Percentiles rank a stretch among this genome's conserved stretches.
Conservation (phyloP, 2,797 vertebrate genomes). For the Denticeps clupeoides region DNA sequence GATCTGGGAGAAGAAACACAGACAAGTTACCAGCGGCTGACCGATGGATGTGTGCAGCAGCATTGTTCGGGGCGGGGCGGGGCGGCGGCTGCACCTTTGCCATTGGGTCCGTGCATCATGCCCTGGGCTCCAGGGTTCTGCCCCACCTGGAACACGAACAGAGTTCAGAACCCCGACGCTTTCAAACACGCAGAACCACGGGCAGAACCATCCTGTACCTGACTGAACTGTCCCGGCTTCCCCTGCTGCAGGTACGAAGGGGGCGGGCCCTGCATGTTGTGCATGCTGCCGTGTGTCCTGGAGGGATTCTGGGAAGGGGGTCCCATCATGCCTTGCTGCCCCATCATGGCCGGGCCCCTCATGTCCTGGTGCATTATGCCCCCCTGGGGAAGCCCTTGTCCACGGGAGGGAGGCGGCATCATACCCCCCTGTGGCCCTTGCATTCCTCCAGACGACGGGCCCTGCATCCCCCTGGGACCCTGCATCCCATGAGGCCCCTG, state of each 20-base stretch:
- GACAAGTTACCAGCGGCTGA: too few relatives aligned
- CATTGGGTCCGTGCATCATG: constrained; percentile 79
- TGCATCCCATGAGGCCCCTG: constrained; percentile 78
- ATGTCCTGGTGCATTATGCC: constrained; percentile 85
- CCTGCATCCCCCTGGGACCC: constrained; percentile 85
- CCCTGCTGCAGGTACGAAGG: constrained; percentile 66
- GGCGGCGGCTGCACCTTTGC: too few relatives aligned
- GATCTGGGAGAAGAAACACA: constrained; percentile 4
- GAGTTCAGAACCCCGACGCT: background rate
- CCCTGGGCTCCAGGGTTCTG: constrained; percentile 78
- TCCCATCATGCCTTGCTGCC: constrained; percentile 81
- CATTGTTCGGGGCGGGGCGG: too few relatives aligned
- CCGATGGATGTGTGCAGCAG: too few relatives aligned
- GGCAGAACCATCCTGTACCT: too few relatives aligned
- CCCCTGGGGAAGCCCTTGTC: constrained; percentile 80
- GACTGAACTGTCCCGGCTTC: constrained; percentile 70
- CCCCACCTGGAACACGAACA: constrained; percentile 63
- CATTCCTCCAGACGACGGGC: constrained; percentile 60
- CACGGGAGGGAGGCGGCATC: constrained; percentile 80
- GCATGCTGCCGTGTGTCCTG: constrained; percentile 53
- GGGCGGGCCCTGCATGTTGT: constrained; percentile 52
- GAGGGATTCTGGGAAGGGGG: too few relatives aligned
- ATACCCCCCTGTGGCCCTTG: constrained; percentile 71
- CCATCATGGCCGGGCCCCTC: constrained; percentile 69
- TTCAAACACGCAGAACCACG: too few relatives aligned